Evolutionary conservation across 1,140 invertebrate species (phyloP).

Genomic region (Drepana arcuata): DNA sequence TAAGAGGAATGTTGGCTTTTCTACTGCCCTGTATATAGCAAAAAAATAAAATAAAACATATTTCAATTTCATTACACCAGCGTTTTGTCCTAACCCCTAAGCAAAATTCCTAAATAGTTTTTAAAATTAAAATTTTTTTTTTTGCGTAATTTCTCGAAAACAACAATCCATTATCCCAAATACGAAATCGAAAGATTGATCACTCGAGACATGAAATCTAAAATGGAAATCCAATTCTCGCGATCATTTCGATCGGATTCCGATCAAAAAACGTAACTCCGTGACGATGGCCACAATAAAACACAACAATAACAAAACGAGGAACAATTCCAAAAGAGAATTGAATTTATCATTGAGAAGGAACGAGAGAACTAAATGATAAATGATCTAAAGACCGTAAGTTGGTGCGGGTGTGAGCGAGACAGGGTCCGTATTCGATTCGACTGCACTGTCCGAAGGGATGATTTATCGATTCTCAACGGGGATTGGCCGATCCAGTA

Average conservation of each 20-base stretch:
- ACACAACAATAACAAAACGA: constrained; percentile 65
- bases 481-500: constrained; percentile 67
- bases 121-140: too few species aligned
- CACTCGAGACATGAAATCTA: constrained; percentile 44
- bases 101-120: too few species aligned
- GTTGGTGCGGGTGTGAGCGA: constrained; percentile 36
- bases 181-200: constrained; percentile 44
- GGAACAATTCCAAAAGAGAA: constrained; percentile 67
- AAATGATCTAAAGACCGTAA: constrained; percentile 51
- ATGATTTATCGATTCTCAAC: constrained; percentile 70
- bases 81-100: neutral
- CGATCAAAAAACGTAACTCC: constrained; percentile 63
- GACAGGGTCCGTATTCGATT: constrained; percentile 39
- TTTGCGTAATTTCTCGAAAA: too few species aligned
- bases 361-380: constrained; percentile 65
- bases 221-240: constrained; percentile 69
- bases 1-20: constrained; percentile 61
- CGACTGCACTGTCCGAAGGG: constrained; percentile 45
- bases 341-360: constrained; percentile 70
- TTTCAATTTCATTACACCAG: constrained; percentile 34
- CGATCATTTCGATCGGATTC: constrained; percentile 65
- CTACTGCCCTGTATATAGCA: constrained; percentile 65
- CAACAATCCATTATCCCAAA: constrained; percentile 18
- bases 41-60: constrained; percentile 48
- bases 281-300: constrained; percentile 65